These are phyloP conservation scores for Trachelipus rathkii DNA, from an alignment of 1,140 invertebrate genomes.

Conservation along the genomic window DNA sequence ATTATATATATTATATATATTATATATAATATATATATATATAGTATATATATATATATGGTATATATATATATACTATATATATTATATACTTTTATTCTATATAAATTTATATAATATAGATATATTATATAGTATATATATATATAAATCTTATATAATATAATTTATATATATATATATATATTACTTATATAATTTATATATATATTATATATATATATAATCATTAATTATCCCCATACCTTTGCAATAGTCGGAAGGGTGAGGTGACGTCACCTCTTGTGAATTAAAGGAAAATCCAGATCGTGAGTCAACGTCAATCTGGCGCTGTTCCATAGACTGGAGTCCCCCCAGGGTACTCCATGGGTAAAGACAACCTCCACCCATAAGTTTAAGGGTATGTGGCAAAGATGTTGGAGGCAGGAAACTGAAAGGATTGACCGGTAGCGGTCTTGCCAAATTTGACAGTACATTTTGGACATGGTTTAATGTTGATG, in stretches of 20 bases:
- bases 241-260: background rate
- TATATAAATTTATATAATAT: too few species aligned
- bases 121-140: too few species aligned
- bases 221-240: too few species aligned
- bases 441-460: background rate
- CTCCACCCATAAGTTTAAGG: background rate
- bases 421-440: background rate
- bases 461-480: background rate
- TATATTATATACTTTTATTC: too few species aligned
- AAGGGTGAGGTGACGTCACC: background rate
- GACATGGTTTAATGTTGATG: background rate
- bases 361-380: background rate
- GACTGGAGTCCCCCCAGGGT: background rate
- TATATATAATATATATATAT: too few species aligned
- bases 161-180: too few species aligned
- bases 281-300: background rate
- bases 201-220: too few species aligned
- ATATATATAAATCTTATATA: too few species aligned
- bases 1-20: too few species aligned
- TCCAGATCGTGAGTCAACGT: background rate
- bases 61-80: too few species aligned
- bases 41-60: too few species aligned
- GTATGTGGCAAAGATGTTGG: background rate
- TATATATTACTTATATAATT: too few species aligned
- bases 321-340: background rate